phyloP scores from a whole-genome alignment of 2,888 invertebrate genomes.

The Hypomecis atomaria region DNA sequence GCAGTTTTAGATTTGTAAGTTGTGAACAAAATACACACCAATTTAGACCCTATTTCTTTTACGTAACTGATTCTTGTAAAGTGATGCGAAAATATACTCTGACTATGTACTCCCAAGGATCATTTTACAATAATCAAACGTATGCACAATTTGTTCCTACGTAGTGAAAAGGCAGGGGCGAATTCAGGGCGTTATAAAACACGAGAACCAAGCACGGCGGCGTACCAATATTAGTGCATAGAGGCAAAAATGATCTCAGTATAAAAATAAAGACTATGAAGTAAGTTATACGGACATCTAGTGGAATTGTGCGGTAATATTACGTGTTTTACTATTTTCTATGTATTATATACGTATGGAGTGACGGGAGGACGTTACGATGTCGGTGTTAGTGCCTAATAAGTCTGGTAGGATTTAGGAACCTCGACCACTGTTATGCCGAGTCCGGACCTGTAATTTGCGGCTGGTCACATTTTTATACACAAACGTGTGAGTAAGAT shows the following conservation, averaged over 20 bases:
- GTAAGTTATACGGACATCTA: constrained; percentile 73
- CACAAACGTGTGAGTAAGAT: neutral
- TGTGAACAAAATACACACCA: neutral
- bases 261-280: constrained; percentile 78
- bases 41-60: neutral
- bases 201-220: constrained; percentile 53
- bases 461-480: neutral
- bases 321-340: constrained; percentile 78
- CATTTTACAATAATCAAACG: constrained; percentile 44
- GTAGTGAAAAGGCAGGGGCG: constrained; percentile 43
- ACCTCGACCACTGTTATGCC: constrained; percentile 51
- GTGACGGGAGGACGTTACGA: constrained; percentile 63
- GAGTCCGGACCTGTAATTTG: neutral
- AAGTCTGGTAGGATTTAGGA: constrained; percentile 76
- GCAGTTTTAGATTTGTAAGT: neutral
- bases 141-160: constrained; percentile 29
- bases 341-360: constrained; percentile 72
- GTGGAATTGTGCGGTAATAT: constrained; percentile 81
- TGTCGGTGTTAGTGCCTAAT: constrained; percentile 80
- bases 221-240: constrained; percentile 67
- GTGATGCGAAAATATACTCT: constrained; percentile 42
- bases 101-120: constrained; percentile 45
- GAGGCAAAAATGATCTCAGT: constrained; percentile 82
- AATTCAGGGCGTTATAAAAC: constrained; percentile 39
- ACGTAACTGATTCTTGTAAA: constrained; percentile 44